Base-by-base conservation (phyloP, 2,113 vertebrate genomes). In the Mesembrinibis cayennensis region DNA sequence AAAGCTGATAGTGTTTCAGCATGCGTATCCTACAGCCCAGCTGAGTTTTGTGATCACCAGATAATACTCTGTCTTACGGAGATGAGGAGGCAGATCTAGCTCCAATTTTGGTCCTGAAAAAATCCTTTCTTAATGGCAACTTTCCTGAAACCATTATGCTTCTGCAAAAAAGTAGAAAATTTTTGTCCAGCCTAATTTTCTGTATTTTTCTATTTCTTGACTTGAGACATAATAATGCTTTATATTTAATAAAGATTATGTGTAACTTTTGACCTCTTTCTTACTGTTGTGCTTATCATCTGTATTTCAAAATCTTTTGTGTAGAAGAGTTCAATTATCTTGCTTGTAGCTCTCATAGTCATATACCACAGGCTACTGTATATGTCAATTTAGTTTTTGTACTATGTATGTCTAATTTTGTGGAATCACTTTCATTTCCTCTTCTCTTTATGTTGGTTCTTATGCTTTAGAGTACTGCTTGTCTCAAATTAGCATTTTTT, bases 371-470 rank as follows among this genome's bases (percentile, higher is more conserved):
- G 49, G 40, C 26, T 80, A 63, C 52, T 82, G 55, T 78, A 4
- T 73, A 23, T 53, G 45, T 72, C 42, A 20, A 2, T 58, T 91
- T 79, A 15, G 7, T 20, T 88, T 91, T 59, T 87, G 65, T 82
- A 25, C 32, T 90, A 49, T 72, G 6, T 87, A 21, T 47, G 21
- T 76, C 38, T 93, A 36, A 76, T 72, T 94, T 87, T 74, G 26
- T 94, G 76, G 79, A 91, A 58, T 95, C 22, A 78, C 11, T 95
- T 97, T 67, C 11, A 82, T 95, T 95, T 96, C 58, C n/a, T 96
- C 13, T 82, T 92, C 32, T 86, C 34, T 87, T 88, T 71, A 23
- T 59, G 12, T 47, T 69, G 23, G 34, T 78, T 47, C 58, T 93
- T 86, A 59, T 32, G 36, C 76, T 71, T 93, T 76, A 62, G 63